Conservation (phyloP, 2,113 vertebrate genomes). For the Esox niger region DNA sequence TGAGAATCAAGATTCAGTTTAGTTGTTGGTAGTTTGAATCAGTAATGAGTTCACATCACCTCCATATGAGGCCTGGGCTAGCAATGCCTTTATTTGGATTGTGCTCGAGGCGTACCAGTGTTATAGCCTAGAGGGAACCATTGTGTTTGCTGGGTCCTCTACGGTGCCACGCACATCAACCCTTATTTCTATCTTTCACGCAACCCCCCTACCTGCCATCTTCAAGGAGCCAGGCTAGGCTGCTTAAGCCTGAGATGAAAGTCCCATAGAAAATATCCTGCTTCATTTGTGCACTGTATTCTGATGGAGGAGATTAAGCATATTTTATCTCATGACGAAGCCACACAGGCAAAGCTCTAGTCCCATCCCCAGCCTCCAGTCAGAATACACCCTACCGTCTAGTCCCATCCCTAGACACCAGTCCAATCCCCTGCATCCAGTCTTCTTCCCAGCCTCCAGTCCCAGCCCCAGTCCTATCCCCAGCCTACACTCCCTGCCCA, state of each 20-base stretch:
- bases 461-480: background rate
- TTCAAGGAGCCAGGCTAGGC: no score
- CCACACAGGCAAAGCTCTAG: no score
- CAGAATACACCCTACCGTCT: no score
- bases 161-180: background rate
- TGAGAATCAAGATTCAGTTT: background rate
- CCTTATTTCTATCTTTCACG: no score
- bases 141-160: background rate
- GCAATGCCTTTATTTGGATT: background rate
- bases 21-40: background rate
- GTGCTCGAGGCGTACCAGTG: background rate
- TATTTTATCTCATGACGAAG: no score
- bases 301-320: no score
- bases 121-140: background rate
- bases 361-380: no score
- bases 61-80: background rate
- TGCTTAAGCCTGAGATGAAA: no score
- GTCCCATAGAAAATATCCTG: no score
- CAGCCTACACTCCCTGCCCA: background rate
- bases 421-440: background rate
- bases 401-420: background rate
- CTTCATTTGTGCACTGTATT: no score
- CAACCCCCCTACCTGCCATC: no score
- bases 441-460: background rate
- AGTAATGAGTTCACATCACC: background rate